Percentiles rank a stretch among this genome's conserved stretches.
Evolutionary conservation across 2,797 vertebrate species (phyloP).

Genomic region (Karalla daura): DNA sequence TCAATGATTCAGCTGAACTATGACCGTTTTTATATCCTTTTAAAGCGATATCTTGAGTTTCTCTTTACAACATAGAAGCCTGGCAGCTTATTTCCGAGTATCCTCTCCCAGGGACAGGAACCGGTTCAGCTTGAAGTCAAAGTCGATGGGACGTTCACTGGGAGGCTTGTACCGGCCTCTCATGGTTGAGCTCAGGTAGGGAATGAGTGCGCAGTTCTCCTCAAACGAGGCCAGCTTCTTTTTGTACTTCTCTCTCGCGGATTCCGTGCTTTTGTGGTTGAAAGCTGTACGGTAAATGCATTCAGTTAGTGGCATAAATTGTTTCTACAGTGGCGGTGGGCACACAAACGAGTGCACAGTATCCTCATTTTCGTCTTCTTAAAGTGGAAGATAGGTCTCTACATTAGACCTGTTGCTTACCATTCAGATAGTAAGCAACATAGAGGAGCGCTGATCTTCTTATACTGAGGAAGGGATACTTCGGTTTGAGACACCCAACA

Average conservation of each 20-base stretch:
- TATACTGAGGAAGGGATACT: slow-evolving; percentile 91
- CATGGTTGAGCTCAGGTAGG: slow-evolving; percentile 88
- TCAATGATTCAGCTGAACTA: too few species aligned
- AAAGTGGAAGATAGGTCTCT: neutral
- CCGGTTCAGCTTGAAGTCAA: slow-evolving; percentile 85
- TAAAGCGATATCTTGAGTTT: too few species aligned
- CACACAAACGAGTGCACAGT: neutral
- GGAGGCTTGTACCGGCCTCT: slow-evolving; percentile 82
- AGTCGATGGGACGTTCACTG: slow-evolving; percentile 82
- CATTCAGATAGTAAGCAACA: slow-evolving; percentile 94
- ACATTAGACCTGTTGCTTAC: slow-evolving; percentile 68
- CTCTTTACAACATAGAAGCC: neutral
- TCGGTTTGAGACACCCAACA: slow-evolving; percentile 93
- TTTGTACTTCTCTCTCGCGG: slow-evolving; percentile 84
- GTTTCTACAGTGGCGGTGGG: neutral
- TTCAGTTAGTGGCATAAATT: neutral
- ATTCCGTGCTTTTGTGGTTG: slow-evolving; percentile 85
- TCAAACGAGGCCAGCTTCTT: slow-evolving; percentile 87
- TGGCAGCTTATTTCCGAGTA: too few species aligned
- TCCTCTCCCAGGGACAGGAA: slow-evolving; percentile 87
- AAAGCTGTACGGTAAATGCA: slow-evolving; percentile 82
- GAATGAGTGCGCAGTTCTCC: slow-evolving; percentile 90
- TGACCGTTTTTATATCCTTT: too few species aligned
- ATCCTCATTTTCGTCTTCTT: neutral
- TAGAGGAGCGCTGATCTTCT: slow-evolving; percentile 90